These are phyloP conservation scores for Spea bombifrons DNA, from an alignment of 2,113 vertebrate genomes.

Conservation along the genomic window DNA sequence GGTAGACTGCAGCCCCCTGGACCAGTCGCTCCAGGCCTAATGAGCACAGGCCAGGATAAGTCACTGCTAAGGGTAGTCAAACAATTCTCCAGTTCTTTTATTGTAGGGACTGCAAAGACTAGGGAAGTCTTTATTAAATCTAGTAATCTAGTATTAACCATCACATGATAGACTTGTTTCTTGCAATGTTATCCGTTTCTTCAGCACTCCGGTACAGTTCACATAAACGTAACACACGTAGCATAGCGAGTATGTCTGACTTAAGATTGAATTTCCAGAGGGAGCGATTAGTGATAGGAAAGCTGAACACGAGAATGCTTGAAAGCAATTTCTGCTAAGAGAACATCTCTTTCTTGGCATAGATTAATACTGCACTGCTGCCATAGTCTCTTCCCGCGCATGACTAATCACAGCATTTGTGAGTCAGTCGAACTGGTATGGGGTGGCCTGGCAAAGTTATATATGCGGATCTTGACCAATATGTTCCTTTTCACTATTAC, in stretches of 20 bases:
- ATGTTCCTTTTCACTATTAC: too few relatives aligned
- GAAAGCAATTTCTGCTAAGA: not conserved
- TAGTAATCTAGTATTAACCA: too few relatives aligned
- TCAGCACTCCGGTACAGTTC: not conserved
- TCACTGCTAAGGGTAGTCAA: too few relatives aligned
- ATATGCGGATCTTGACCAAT: too few relatives aligned
- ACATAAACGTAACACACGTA: not conserved
- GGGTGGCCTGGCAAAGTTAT: not conserved
- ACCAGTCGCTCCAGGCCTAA: too few relatives aligned
- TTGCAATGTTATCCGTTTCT: too few relatives aligned
- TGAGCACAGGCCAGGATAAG: too few relatives aligned
- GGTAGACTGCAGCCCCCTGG: too few relatives aligned
- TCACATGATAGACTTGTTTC: too few relatives aligned
- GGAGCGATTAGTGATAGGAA: slow-evolving; percentile 18
- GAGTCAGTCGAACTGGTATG: not conserved
- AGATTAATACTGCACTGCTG: not conserved
- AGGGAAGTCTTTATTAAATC: too few relatives aligned
- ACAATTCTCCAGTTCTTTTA: too few relatives aligned
- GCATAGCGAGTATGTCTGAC: not conserved
- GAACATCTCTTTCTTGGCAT: not conserved
- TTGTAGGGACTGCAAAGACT: too few relatives aligned
- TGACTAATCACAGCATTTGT: not conserved
- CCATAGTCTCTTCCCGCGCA: not conserved
- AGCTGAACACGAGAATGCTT: slow-evolving; percentile 16
- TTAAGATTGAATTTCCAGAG: not conserved